Conservation (phyloP, 2,113 vertebrate species). For the Thinocorus orbignyianus region DNA sequence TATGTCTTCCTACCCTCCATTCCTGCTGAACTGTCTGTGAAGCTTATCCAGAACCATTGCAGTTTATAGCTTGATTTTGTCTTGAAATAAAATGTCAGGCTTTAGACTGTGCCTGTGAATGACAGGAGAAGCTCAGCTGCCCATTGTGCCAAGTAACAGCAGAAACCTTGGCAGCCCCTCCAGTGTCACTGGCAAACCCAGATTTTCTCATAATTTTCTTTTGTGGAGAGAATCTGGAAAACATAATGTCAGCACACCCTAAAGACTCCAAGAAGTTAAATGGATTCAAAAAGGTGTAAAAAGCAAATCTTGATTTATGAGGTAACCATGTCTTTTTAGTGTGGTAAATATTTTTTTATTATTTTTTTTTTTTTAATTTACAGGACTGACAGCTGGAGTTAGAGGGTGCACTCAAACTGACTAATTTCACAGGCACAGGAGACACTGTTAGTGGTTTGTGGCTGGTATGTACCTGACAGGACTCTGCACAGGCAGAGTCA, state of each 20-base stretch:
- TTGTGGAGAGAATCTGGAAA: background rate
- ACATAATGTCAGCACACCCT: background rate
- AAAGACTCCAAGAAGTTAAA: background rate
- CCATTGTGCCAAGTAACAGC: background rate
- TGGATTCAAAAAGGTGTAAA: background rate
- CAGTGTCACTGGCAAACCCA: background rate
- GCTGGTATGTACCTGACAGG: background rate
- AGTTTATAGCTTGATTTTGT: background rate
- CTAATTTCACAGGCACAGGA: background rate
- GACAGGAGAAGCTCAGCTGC: background rate
- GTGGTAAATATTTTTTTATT: background rate
- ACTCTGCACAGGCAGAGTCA: background rate
- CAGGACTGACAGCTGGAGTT: background rate
- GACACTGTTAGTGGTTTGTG: background rate
- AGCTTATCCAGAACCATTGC: background rate
- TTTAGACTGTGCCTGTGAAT: background rate
- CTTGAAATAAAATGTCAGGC: background rate
- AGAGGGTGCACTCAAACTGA: background rate
- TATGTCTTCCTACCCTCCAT: background rate
- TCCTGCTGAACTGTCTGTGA: background rate
- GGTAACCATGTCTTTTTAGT: background rate
- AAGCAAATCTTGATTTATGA: background rate
- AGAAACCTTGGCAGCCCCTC: background rate
- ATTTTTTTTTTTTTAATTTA: background rate
- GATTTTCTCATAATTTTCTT: background rate